Evolutionary conservation across 2,797 vertebrate species (phyloP).

Genomic region (Crenichthys baileyi): DNA sequence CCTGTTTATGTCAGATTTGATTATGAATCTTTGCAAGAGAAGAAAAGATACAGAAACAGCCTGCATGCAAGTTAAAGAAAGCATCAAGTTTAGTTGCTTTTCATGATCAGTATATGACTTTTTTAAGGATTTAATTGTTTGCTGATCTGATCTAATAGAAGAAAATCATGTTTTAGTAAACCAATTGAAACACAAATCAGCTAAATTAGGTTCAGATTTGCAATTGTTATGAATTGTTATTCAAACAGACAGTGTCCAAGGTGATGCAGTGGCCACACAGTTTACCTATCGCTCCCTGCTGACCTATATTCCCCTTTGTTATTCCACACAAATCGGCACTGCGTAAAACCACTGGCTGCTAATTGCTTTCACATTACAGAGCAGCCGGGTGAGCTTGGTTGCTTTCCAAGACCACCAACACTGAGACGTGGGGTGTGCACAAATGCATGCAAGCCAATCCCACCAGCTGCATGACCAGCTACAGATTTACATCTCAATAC

Average conservation of each 20-base stretch:
- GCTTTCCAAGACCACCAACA: conserved; percentile 90
- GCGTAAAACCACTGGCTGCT: conserved; percentile 84
- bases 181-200: neutral
- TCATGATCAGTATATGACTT: neutral
- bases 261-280: conserved; percentile 14
- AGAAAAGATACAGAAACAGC: conserved; percentile 14
- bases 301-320: conserved; percentile 76
- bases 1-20: conserved; percentile 37
- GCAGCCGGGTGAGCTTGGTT: conserved; percentile 85
- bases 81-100: neutral
- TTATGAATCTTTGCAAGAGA: neutral
- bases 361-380: conserved; percentile 92
- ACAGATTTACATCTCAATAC: too few species aligned
- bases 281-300: conserved; percentile 50
- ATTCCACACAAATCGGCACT: conserved; percentile 76
- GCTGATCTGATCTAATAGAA: conserved; percentile 2
- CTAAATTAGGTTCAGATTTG: neutral
- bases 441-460: conserved; percentile 60
- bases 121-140: neutral
- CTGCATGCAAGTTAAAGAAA: neutral
- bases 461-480: conserved; percentile 16
- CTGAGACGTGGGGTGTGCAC: conserved; percentile 72
- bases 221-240: neutral
- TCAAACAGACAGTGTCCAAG: neutral
- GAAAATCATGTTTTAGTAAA: neutral